Evolutionary conservation across 2,888 invertebrate species (phyloP), one percentile per base, ranked within the genome.

Genomic region (Trichopria drosophilae): DNA sequence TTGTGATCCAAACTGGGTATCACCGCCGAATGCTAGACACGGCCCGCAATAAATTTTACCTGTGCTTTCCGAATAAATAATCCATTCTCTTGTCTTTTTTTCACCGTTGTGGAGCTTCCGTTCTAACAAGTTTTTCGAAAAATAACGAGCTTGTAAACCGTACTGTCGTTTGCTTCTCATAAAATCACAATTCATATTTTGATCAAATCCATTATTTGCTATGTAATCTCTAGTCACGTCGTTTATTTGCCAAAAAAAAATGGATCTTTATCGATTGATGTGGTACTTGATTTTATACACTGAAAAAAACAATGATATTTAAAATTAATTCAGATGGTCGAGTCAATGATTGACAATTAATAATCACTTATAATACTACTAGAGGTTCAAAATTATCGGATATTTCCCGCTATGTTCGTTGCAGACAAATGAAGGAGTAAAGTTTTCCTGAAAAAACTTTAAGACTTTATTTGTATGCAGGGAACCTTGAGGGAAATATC

Each of bases 111-210:
- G 7, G 6, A 34, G 19, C 19, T 34, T 34, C 19, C 34, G 16
- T 6, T 34, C 34, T 18, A 15, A 34, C 6, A 34, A 7, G n/a
- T n/a, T 7, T 31, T 6, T 12, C 5, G 31, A 7, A 15, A 5
- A 31, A 31, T 31, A n/a, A 12, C 31, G 6, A 5, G n/a, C 15
- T 6, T n/a, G 6, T 6, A 12, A n/a, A 12, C 12, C 6, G 15
- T 31, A 31, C 1, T 16, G n/a, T 31, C 24, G 12, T 37, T 20
- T 46, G 2, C 43, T 43, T 1, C 19, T 41, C n/a, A 31, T 12
- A 35, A 42, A 51, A 42, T 51, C 32, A 3, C 2, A 3, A 13
- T 36, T 15, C n/a, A 37, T 12, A 13, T 51, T 46, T 46, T 36
- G 40, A 9, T 24, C 4, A 35, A 36, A 46, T 18, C 46, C 51